These are phyloP conservation scores for Belonocnema kinseyi DNA, from an alignment of 1,140 invertebrate genomes.

Conservation along the genomic window DNA sequence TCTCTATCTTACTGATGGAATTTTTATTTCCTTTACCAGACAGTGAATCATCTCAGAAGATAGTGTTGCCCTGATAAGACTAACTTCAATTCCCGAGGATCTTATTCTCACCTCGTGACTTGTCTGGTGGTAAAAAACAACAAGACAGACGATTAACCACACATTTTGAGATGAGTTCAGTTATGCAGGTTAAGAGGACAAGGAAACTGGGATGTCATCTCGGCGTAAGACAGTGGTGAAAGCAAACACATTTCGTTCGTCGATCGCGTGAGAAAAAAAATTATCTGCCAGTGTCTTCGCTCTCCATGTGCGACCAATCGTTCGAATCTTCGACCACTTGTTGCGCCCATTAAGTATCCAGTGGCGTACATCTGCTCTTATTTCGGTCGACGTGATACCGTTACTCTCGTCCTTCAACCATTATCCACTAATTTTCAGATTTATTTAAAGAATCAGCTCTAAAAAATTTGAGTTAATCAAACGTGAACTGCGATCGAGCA, in stretches of 20 bases:
- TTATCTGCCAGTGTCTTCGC: constrained; percentile 8
- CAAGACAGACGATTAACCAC: neutral
- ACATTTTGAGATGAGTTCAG: neutral
- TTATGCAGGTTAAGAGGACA: constrained; percentile 21
- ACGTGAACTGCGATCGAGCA: neutral
- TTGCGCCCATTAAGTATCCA: constrained; percentile 29
- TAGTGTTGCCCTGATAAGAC: constrained; percentile 29
- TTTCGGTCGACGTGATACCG: constrained; percentile 12
- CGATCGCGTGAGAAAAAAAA: constrained; percentile 20
- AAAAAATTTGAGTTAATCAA: neutral
- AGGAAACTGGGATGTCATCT: constrained; percentile 23
- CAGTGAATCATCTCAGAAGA: constrained; percentile 16
- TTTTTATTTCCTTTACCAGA: constrained; percentile 1
- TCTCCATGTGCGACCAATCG: constrained; percentile 30
- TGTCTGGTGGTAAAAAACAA: neutral
- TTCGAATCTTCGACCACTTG: constrained; percentile 29
- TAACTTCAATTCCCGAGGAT: neutral
- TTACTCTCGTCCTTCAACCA: constrained; percentile 1
- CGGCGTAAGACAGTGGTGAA: constrained; percentile 23
- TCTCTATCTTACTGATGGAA: neutral
- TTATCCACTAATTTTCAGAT: neutral
- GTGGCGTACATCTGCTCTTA: constrained; percentile 29
- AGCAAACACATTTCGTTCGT: constrained; percentile 24
- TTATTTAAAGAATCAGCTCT: neutral
- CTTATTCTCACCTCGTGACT: neutral